Conservation (phyloP, 2,797 vertebrate genomes). For the Acridotheres tristis region DNA sequence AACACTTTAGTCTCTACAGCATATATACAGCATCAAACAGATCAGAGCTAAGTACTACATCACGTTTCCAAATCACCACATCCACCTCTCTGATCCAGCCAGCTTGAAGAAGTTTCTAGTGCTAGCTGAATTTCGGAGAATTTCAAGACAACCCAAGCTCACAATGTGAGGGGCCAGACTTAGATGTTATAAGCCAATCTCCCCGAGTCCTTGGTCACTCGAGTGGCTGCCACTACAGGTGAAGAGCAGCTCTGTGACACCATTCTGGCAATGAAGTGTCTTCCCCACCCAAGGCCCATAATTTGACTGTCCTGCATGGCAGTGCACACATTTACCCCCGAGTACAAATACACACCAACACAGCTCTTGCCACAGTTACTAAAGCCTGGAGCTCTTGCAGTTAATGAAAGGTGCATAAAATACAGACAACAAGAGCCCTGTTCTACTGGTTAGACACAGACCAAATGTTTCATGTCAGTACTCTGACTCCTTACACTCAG, state of each 20-base stretch:
- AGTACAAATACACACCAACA: background rate
- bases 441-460: background rate
- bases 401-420: background rate
- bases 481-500: background rate
- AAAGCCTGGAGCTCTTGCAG: background rate
- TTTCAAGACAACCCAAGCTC: background rate
- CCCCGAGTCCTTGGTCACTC: rapidly evolving
- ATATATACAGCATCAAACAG: background rate
- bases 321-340: background rate
- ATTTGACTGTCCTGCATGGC: background rate
- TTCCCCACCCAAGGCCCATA: background rate
- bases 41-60: background rate
- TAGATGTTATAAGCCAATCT: background rate
- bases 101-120: background rate
- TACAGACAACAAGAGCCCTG: background rate
- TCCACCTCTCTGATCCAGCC: background rate
- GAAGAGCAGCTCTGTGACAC: background rate
- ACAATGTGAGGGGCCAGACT: background rate
- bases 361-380: background rate
- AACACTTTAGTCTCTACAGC: background rate
- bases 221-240: background rate
- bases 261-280: background rate
- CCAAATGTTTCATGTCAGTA: background rate
- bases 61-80: background rate
- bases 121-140: background rate